Evolutionary conservation across 2,888 invertebrate species (phyloP), one percentile per base, ranked within the genome.

Genomic region (Eudasyphora cyanicolor): DNA sequence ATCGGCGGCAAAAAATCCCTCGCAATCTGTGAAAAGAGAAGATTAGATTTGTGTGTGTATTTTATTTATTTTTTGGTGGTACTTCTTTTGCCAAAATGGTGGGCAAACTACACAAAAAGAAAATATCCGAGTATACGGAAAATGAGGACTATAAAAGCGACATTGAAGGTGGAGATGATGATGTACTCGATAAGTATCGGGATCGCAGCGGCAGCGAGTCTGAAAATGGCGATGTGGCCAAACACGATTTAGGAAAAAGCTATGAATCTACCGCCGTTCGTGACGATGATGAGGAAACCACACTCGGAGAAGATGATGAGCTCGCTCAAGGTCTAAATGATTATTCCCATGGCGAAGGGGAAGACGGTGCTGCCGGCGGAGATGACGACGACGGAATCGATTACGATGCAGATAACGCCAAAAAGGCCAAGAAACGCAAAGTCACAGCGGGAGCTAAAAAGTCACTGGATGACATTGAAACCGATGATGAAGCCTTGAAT

Each of bases 91-190:
- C 54, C 60, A 82, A 82, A 85, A 86, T 79, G 45, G 91, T 91
- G 91, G 91, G 88, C 14, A 89, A 91, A 79, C 85, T 89, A 32
- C 89, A 90, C 60, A 91, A 91, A 83, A 91, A 88, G 73, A 91
- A 90, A 86, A 85, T 88, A 45, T 87, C 88, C 21, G 89, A 90
- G 78, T 88, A 87, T 17, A 82, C 87, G 10, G 86, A 90, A 86
- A 89, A 88, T 84, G 87, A 88, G 14, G 88, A 88, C 27, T 83
- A 76, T 29, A 86, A 83, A 38, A 86, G 81, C 62, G 85, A 67
- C 19, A 88, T 85, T 17, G 80, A 79, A 10, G 85, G 73, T 14
- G 79, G 42, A 42, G 85, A 85, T 14, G 85, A 81, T 24, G 78
- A 79, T 51, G 75, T 79, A 71, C 76, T 82, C 80, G 76, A 87